Base-by-base conservation (phyloP, 2,797 vertebrate species). In the Oophaga sylvatica region DNA sequence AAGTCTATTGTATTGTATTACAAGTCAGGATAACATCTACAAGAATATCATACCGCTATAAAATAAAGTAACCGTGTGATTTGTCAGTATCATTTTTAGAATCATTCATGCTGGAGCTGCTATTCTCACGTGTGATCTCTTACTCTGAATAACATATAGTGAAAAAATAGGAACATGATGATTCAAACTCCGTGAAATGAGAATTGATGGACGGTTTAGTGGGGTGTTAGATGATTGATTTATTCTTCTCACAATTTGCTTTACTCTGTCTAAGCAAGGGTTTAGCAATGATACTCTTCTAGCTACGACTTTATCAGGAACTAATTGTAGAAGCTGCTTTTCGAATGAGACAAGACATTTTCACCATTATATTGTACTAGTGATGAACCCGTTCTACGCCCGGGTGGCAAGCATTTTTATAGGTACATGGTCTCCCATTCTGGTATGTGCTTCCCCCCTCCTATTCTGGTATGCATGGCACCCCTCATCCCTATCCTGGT, bases 161-260 rank as follows among this genome's bases (percentile, higher is more conserved):
- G n/a, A 41, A 65, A 13, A 65, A 45, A n/a, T 20, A 60, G 60
- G 78, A 35, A 81, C 60, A 48, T 65, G 60, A 60, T 63, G 57
- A 45, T 45, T 80, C 31, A 31, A 17, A 29, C 9, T 35, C 17
- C 11, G 57, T 80, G 29, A 31, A 80, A 60, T 59, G 26, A 62
- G 59, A 79, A 63, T 80, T 63, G 79, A 63, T 63, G 31, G 35
- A 41, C 11, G 22, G 10, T 80, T 80, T 63, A 80, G 22, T 20
- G 12, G 59, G 59, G 31, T 63, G 48, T 80, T 63, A 62, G 29
- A 41, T 62, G 59, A 80, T 80, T 80, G 78, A 60, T 80, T 63
- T 63, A 80, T 45, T 81, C 59, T n/a, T 31, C 29, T 45, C 20
- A 63, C 79, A 63, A 63, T 81, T 63, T 45, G 59, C 63, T 35